Evolutionary conservation across 2,113 vertebrate genomes (phyloP), one percentile per base, ranked within the genome.

Genomic region (Ageneiosus marmoratus): DNA sequence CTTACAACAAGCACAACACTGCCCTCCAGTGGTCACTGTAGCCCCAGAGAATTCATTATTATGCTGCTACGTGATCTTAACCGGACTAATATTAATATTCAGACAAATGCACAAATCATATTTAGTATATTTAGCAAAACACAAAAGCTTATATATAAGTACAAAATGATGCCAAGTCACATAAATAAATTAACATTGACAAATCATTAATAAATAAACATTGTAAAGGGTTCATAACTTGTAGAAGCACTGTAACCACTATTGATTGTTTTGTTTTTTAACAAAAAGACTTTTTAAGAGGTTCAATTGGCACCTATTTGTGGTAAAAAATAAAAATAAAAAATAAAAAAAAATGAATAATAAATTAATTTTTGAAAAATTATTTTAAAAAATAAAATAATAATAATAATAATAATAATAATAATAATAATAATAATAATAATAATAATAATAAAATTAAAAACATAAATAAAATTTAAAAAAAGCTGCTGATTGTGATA

Each of bases 1-100:
- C 86, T 89, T 12, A 88, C 86, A 50, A 32, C 87, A 88, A 89
- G 88, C 90, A 80, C 80, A 88, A 87, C 70, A 93, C 91, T 94
- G 93, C 92, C 93, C 89, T 88, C 94, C 88, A 92, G 92, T 92
- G 94, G 86, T 29, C 80, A 78, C 1, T 1, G 2, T 4, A 56
- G 2, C 41, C 27, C 44, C 24, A 44, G 11, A 75, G 50, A 12
- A 76, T 53, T 11, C 29, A 37, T 27, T 18, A 27, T 22, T 48
- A 3, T 32, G n/a, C 20, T 55, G 50, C 13, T 12, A 51, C 67
- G 32, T 69, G 32, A 80, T 50, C 16, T 80, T 22, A 53, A 12
- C n/a, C 55, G 29, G 37, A 20, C 9, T 79, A 24, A 29, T 67
- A 48, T 34, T 80, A 18, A 55, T 55, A 67, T 34, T 37, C 8